A percentile compares a stretch with the other conserved stretches of the same genome.
These are phyloP conservation scores for Vidua macroura DNA, from an alignment of 2,113 vertebrate species.

Conservation along the genomic window DNA sequence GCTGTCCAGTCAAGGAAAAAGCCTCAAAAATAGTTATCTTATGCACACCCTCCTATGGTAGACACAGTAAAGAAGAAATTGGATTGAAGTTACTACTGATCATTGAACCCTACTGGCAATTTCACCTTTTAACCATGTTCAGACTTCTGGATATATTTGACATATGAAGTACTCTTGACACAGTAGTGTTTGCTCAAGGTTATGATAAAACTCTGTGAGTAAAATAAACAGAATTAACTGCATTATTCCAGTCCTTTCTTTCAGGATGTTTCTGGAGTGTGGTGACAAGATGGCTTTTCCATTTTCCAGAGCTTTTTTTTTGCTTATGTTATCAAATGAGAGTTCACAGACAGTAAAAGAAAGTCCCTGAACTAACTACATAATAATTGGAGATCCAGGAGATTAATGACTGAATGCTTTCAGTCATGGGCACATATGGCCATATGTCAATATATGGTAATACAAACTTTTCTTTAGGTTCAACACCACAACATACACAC, in stretches of 20 bases:
- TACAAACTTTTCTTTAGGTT: background rate
- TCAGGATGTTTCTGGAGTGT: background rate
- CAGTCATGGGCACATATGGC: background rate
- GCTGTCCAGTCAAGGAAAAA: background rate
- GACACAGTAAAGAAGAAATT: background rate
- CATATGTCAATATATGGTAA: background rate
- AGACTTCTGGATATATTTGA: background rate
- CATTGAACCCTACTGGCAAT: background rate
- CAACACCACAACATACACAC: rapidly evolving
- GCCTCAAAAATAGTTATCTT: background rate
- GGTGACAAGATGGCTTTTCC: background rate
- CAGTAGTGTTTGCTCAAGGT: background rate
- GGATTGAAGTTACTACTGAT: background rate
- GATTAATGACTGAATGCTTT: background rate
- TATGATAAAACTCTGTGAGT: background rate
- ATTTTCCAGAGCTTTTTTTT: background rate
- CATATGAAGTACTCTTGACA: background rate
- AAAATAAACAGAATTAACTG: background rate
- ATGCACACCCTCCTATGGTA: background rate
- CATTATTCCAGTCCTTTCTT: background rate
- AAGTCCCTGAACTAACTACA: background rate
- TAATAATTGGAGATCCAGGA: background rate
- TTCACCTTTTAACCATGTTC: background rate
- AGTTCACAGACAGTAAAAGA: background rate
- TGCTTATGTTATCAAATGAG: background rate